A percentile compares a stretch with the other conserved stretches of the same genome.
Conservation (phyloP, 53 echinoderm and acorn worm genomes). For the Crossaster papposus region DNA sequence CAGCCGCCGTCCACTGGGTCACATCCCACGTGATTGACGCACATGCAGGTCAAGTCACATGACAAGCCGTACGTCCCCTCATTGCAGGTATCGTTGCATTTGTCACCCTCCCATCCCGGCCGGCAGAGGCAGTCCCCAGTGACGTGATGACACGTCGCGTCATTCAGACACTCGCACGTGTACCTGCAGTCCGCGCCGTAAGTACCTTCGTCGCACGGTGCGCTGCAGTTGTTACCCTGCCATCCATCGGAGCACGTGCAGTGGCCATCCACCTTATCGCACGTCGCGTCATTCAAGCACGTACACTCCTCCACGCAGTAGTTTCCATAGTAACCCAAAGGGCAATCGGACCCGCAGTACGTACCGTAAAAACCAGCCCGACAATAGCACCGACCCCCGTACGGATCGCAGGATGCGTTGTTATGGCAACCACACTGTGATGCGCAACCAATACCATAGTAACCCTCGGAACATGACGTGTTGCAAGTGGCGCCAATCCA, state of each 20-base stretch:
- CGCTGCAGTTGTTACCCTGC: conserved; percentile 68
- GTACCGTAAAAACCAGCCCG: conserved; percentile 40
- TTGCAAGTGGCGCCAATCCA: conserved; percentile 60
- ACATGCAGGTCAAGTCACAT: conserved; percentile 7
- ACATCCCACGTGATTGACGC: conserved; percentile 38
- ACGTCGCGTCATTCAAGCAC: conserved; percentile 66
- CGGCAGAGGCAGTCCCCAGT: conserved; percentile 73
- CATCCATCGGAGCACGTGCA: conserved; percentile 76
- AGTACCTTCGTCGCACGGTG: conserved; percentile 57
- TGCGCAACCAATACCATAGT: conserved; percentile 61
- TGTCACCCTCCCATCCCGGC: conserved; percentile 75
- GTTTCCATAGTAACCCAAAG: conserved; percentile 59
- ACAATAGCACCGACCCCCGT: conserved; percentile 51
- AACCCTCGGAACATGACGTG: conserved; percentile 57
- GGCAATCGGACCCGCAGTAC: conserved; percentile 40
- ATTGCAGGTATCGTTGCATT: conserved; percentile 61
- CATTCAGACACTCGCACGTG: conserved; percentile 69
- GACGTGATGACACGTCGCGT: conserved; percentile 72
- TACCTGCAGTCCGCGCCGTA: conserved; percentile 64
- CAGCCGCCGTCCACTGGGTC: conserved; percentile 53
- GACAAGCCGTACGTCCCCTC: conserved; percentile 32
- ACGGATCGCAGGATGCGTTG: conserved; percentile 46
- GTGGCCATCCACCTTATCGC: conserved; percentile 54
- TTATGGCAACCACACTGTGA: conserved; percentile 62
- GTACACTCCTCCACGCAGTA: conserved; percentile 59